phyloP scores from a whole-genome alignment of 2,113 vertebrate species.

The Brachyistius frenatus region DNA sequence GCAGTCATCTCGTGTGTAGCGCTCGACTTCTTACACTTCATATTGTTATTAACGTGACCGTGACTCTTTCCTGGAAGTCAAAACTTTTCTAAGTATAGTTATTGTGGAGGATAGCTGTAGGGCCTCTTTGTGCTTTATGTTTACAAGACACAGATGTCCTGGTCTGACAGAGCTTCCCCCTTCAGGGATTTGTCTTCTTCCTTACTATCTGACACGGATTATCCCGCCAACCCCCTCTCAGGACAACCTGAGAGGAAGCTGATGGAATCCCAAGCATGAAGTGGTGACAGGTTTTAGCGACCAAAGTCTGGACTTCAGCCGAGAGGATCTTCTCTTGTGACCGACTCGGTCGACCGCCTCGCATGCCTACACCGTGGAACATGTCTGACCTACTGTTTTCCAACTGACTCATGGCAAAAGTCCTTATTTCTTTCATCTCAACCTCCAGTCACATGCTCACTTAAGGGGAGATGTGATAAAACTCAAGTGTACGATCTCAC shows the following conservation, averaged over 20 bases:
- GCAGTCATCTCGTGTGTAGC: background rate
- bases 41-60: background rate
- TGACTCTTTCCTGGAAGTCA: background rate
- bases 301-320: constrained; percentile 67
- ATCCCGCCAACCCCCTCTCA: constrained; percentile 26
- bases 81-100: background rate
- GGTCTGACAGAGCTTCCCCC: constrained; percentile 57
- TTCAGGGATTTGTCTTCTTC: constrained; percentile 56
- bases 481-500: too few relatives aligned
- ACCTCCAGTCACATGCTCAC: background rate
- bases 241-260: constrained; percentile 78
- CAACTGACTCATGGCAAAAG: background rate
- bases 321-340: constrained; percentile 65
- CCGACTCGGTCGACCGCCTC: constrained; percentile 37
- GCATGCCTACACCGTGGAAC: constrained; percentile 56
- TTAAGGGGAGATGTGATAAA: background rate
- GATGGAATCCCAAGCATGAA: constrained; percentile 82
- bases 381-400: constrained; percentile 30
- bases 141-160: constrained; percentile 65
- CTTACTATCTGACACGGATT: constrained; percentile 67
- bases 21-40: constrained; percentile 8
- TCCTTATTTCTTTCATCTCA: background rate
- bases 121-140: constrained; percentile 48
- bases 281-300: constrained; percentile 80
- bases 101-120: constrained; percentile 17